Percentiles rank a stretch among this genome's conserved stretches.
phyloP scores from a whole-genome alignment of 2,797 vertebrate genomes.

The Leptodactylus fallax region DNA sequence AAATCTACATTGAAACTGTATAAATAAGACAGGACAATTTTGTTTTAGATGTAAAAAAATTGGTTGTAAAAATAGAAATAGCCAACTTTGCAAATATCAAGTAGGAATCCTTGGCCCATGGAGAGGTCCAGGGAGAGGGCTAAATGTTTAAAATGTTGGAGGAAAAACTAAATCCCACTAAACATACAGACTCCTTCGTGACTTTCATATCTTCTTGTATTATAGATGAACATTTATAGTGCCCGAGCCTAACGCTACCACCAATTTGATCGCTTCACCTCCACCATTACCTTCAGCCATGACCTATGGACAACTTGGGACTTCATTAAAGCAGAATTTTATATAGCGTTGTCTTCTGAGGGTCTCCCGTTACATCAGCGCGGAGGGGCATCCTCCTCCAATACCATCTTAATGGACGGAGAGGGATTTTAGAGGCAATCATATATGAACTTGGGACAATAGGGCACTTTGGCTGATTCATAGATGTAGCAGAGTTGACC shows the following conservation, averaged over 20 bases:
- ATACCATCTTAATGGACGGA: not conserved
- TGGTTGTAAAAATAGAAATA: no score
- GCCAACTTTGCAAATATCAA: no score
- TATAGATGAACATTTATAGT: not conserved
- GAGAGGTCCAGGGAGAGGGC: no score
- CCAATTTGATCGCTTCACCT: not conserved
- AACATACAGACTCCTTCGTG: not conserved
- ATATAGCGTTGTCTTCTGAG: not conserved
- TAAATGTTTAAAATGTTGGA: not conserved
- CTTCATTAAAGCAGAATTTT: slow-evolving; percentile 28
- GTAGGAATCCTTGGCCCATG: no score
- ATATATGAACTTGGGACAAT: not conserved
- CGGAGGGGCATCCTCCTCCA: not conserved
- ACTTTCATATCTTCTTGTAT: not conserved
- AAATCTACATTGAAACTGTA: no score
- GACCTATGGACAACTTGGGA: slow-evolving; percentile 22
- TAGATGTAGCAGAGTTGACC: not conserved
- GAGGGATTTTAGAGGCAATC: not conserved
- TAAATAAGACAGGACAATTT: no score
- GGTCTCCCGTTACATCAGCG: not conserved
- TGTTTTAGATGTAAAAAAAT: no score
- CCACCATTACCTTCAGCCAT: not conserved
- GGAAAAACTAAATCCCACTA: not conserved
- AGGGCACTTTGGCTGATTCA: not conserved
- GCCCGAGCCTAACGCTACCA: no score